Evolutionary conservation across 2,113 vertebrate genomes (phyloP).

Genomic region (Gadus macrocephalus): DNA sequence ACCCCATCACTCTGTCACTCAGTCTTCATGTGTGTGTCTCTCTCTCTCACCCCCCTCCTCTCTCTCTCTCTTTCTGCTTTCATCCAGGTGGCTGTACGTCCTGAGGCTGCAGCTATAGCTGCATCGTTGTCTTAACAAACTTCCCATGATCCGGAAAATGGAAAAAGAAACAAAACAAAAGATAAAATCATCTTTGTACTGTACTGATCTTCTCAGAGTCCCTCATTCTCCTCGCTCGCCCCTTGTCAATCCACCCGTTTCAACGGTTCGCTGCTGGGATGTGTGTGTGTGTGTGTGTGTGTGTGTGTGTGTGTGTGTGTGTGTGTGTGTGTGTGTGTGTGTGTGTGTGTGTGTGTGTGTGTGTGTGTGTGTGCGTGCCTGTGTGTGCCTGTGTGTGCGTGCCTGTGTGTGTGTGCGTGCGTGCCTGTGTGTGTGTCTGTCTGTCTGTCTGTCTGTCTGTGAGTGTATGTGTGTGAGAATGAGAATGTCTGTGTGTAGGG

Average conservation of each 20-base stretch:
- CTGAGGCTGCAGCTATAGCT: constrained; percentile 50
- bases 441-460: not conserved
- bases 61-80: constrained; percentile 28
- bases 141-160: not conserved
- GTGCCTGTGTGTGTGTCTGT: not conserved
- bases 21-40: constrained; percentile 2
- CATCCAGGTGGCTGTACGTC: constrained; percentile 43
- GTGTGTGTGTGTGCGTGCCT: not conserved
- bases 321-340: not conserved
- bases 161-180: not conserved
- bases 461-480: not conserved
- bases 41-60: constrained; percentile 18
- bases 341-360: not conserved
- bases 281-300: not conserved
- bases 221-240: not conserved
- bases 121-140: constrained; percentile 34
- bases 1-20: constrained; percentile 8
- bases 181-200: constrained; percentile 7
- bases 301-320: not conserved
- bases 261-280: not conserved
- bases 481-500: not conserved
- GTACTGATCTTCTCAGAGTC: not conserved
- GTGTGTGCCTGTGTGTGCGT: not conserved
- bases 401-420: not conserved
- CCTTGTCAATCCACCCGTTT: not conserved